phyloP scores from a whole-genome alignment of 2,113 vertebrate genomes.

The Cavia aperea region DNA sequence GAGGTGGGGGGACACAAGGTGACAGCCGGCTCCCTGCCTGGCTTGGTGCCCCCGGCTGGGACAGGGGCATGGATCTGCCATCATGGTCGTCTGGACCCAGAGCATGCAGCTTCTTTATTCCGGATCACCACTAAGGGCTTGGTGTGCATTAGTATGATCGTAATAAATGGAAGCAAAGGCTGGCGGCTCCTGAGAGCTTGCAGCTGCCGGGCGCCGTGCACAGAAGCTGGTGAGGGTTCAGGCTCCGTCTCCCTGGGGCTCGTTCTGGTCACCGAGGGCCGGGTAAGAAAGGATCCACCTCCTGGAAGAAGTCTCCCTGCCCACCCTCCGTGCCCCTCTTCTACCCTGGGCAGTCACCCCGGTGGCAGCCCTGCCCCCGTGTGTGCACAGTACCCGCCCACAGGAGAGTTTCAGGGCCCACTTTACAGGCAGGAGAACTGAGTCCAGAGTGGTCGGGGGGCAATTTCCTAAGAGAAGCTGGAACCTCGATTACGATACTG shows the following conservation, averaged over 20 bases:
- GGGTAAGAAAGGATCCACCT: background rate
- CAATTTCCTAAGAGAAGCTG: background rate
- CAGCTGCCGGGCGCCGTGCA: background rate
- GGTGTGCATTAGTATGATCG: rapidly evolving
- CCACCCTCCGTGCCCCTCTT: background rate
- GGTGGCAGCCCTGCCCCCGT: background rate
- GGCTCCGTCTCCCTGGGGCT: background rate
- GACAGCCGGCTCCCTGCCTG: background rate
- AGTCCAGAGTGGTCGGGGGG: background rate
- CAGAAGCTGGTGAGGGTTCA: background rate
- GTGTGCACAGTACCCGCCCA: background rate
- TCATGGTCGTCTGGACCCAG: rapidly evolving
- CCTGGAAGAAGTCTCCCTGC: background rate
- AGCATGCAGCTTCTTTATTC: background rate
- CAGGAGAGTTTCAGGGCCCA: background rate
- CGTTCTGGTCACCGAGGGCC: background rate
- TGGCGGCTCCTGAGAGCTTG: background rate
- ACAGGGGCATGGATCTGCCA: background rate
- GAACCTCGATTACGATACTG: rapidly evolving
- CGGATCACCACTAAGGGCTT: background rate
- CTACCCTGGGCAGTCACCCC: background rate
- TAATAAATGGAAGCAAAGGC: background rate
- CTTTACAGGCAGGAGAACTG: background rate
- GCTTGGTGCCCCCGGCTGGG: background rate
- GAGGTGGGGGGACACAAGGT: background rate